A percentile compares a stretch with the other conserved stretches of the same genome.
phyloP scores from a whole-genome alignment of 2,113 vertebrate genomes.

The Anarrhichthys ocellatus region DNA sequence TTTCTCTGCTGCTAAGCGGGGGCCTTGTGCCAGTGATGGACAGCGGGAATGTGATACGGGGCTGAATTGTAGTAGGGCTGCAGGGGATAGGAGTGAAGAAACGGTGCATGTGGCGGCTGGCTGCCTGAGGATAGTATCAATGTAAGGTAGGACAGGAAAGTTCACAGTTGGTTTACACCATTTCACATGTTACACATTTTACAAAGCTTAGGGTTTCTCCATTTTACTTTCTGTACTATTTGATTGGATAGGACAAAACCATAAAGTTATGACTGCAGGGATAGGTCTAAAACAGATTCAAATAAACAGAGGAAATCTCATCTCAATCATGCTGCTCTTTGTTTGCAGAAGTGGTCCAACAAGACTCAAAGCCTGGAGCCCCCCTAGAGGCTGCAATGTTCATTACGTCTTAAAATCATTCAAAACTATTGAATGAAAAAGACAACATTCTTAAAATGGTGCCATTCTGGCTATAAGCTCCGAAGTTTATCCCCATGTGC shows the following conservation, averaged over 20 bases:
- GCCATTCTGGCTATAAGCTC: not conserved
- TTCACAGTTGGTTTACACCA: not conserved
- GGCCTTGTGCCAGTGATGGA: constrained; percentile 79
- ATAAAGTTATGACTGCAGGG: not conserved
- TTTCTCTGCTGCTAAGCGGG: constrained; percentile 76
- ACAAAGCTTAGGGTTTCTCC: not conserved
- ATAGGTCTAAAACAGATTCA: not conserved
- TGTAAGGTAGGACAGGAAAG: not conserved
- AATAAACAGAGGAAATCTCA: not conserved
- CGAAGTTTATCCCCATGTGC: not conserved
- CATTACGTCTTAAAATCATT: not conserved
- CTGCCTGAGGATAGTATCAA: constrained; percentile 18
- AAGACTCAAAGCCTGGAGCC: not conserved
- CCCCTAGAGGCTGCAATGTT: not conserved
- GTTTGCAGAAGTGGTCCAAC: not conserved
- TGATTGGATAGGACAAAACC: not conserved
- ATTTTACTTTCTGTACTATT: not conserved
- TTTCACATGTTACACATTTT: constrained; percentile 9
- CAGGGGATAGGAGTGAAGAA: constrained; percentile 39
- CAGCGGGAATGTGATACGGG: constrained; percentile 72
- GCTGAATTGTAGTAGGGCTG: constrained; percentile 23
- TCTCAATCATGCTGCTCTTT: not conserved
- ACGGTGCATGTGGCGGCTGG: constrained; percentile 8
- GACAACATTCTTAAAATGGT: not conserved
- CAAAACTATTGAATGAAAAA: not conserved